Base-by-base conservation (phyloP, 2,888 invertebrate species). In the Euplexia lucipara region DNA sequence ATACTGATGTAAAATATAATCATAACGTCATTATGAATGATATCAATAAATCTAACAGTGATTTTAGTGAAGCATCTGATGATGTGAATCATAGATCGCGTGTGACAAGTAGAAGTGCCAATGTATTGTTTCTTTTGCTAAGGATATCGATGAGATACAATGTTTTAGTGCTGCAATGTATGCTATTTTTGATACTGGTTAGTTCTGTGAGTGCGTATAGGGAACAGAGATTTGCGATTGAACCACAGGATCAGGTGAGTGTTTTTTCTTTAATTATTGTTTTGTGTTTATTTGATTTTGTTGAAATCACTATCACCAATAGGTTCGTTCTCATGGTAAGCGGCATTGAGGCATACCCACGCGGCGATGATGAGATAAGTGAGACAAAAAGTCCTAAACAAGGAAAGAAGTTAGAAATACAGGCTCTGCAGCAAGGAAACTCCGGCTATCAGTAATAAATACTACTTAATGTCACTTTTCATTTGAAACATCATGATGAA, bases 241-340 rank as follows among this genome's bases (percentile, higher is more conserved):
- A 95, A 47, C 95, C 95, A 0, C 94, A 95, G 67, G 95, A 95
- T 86, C 95, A 95, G 92, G 95, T 95, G 65, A 88, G 89, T 78
- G 1, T 48, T 35, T 30, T 34, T 16, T 2, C 0, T 1, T 26
- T 34, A 22, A n/a, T n/a, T 26, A 51, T 16, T 18, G 0, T 16
- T 71, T 34, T 1, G 3, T 45, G 5, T 51, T 30, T 53, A 22
- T 42, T 64, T 52, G 12, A 26, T 10, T 30, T 70, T 39, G 5
- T 7, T 26, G 10, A 42, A 10, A 35, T 45, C 14, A 9, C 4
- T 45, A n/a, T n/a, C n/a, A n/a, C n/a, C n/a, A n/a, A n/a, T n/a
- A n/a, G n/a, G n/a, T n/a, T n/a, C n/a, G n/a, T n/a, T n/a, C n/a
- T n/a, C n/a, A n/a, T n/a, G n/a, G n/a, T n/a, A n/a, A n/a, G n/a